Percentiles rank a stretch among this genome's conserved stretches.
These are phyloP conservation scores for Acholoe squamosa DNA, from an alignment of 2,888 invertebrate genomes.

Conservation along the genomic window DNA sequence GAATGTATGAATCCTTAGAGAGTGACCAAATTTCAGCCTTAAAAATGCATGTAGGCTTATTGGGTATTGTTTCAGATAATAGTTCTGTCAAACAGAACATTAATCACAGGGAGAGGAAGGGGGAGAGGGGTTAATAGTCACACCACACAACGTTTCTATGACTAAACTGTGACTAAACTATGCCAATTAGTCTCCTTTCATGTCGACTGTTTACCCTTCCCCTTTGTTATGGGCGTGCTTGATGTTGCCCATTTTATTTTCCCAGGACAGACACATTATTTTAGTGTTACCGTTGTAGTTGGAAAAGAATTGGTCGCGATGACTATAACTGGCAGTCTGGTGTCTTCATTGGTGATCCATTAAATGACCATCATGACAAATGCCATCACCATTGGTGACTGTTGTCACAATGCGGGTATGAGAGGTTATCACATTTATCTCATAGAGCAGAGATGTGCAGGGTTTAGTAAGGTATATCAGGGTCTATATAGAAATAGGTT, in stretches of 20 bases:
- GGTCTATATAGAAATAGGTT: too few species aligned
- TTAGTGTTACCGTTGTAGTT: neutral
- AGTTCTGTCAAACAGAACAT: neutral
- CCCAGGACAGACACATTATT: neutral
- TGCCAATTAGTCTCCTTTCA: neutral
- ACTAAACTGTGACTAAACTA: conserved; percentile 5
- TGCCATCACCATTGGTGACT: neutral
- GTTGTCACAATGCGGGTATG: conserved; percentile 28
- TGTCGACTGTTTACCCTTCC: neutral
- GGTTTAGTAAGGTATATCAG: too few species aligned
- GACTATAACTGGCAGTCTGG: neutral
- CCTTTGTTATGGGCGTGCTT: neutral
- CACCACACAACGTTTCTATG: neutral
- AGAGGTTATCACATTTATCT: too few species aligned
- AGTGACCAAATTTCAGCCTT: too few species aligned
- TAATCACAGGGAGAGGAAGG: neutral
- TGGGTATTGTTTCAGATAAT: too few species aligned
- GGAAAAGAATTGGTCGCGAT: neutral
- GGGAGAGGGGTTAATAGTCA: neutral
- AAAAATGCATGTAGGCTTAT: too few species aligned
- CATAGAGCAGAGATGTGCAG: too few species aligned
- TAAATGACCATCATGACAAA: neutral
- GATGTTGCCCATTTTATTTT: neutral
- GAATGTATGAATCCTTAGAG: too few species aligned
- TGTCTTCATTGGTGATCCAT: neutral